phyloP scores from a whole-genome alignment of 2,113 vertebrate species.

The Poeciliopsis prolifica region DNA sequence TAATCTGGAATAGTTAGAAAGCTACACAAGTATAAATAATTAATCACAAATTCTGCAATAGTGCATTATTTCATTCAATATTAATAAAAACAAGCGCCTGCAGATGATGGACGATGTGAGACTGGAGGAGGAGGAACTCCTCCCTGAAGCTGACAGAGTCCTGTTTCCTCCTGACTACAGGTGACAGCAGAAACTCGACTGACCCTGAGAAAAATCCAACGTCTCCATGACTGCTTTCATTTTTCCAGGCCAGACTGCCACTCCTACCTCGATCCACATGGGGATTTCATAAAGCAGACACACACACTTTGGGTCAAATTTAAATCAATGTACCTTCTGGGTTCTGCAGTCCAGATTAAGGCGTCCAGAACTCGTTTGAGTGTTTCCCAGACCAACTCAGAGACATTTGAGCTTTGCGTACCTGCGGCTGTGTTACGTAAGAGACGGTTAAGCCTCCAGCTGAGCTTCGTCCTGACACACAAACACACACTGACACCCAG shows the following conservation, averaged over 20 bases:
- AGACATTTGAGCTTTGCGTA: conserved; percentile 1
- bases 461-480: not conserved
- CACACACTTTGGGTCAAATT: not conserved
- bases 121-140: conserved; percentile 17
- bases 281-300: not conserved
- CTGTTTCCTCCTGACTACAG: not conserved
- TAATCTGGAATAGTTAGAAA: not conserved
- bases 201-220: not conserved
- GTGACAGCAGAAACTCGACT: not conserved
- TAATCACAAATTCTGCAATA: conserved; percentile 29
- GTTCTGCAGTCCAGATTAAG: not conserved
- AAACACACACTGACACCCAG: conserved; percentile 20
- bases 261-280: not conserved
- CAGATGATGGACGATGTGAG: not conserved
- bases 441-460: not conserved
- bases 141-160: conserved; percentile 24
- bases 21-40: conserved; percentile 40
- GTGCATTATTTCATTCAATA: conserved; percentile 48
- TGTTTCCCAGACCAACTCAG: not conserved
- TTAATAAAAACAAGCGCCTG: conserved; percentile 34
- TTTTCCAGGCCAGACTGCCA: not conserved
- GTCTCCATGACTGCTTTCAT: not conserved
- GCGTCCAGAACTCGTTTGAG: too few species aligned
- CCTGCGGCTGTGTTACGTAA: conserved; percentile 38
- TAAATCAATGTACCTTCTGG: not conserved